Evolutionary conservation across 2,113 vertebrate genomes (phyloP), one percentile per base, ranked within the genome.

Genomic region (Nothobranchius kuhntae): DNA sequence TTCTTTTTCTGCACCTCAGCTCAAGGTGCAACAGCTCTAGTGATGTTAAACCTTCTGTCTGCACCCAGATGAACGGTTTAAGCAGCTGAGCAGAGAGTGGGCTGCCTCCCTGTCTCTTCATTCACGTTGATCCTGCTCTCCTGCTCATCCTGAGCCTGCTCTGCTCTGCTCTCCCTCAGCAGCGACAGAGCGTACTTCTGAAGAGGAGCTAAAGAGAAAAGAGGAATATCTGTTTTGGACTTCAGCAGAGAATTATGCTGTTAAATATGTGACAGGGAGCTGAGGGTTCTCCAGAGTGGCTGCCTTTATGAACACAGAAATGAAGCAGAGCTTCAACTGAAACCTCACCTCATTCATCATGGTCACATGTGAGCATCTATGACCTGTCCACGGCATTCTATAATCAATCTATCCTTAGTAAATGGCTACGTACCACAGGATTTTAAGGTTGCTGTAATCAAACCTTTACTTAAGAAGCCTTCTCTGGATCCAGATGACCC

Each of bases 11-110:
- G 2, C 53, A 68, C 42, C n/a, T 80, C 51, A 30, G 59, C 64
- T 70, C 68, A 57, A 30, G 30, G 30, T 30, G 2, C 30, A 3
- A 30, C 30, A 9, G 38, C 38, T 40, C 9, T 7, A 40, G 62
- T 38, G 12, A 64, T 59, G 54, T 50, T 73, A 77, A 65, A 30
- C 80, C 67, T 62, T 61, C 54, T 63, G 66, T 48, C 70, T 65
- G 58, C 69, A 13, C 52, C 53, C 72, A 66, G 75, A 77, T 83
- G 89, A 88, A 86, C 67, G 71, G 77, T 71, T 66, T 87, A 85
- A 88, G 89, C 77, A 85, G 66, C 69, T 46, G 83, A 73, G 77
- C 72, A 73, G 85, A 83, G 84, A 56, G 61, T 24, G 53, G 55
- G 81, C 66, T 73, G 84, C 75, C 59, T 71, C 57, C 62, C 64